Base-by-base conservation (phyloP, 2,888 invertebrate species). In the Drosophila monieri region DNA sequence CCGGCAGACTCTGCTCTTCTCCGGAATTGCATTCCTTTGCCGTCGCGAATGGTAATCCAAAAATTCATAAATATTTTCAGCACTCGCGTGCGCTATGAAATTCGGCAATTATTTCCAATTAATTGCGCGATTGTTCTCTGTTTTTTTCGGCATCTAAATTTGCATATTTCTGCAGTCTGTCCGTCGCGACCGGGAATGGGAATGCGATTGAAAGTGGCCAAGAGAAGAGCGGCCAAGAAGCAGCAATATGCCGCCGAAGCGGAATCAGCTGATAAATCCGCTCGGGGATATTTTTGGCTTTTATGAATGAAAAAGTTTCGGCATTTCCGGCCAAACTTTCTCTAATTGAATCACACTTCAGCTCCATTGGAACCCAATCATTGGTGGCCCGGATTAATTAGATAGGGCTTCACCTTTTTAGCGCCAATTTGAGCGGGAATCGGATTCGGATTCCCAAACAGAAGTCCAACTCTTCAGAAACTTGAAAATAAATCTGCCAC, bases 191-290 rank as follows among this genome's bases (percentile, higher is more conserved):
- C 67, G n/a, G 12, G 39, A 18, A 27, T 25, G 37, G 35, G 52
- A 39, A 18, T 10, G 12, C 39, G 30, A 48, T 23, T 32, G 46
- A 30, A 47, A 47, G n/a, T 70, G 54, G 35, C 73, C 39, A 73
- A 51, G 46, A 18, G 10, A 64, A 52, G 14, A 10, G 25, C 27
- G 65, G 27, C 35, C 35, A 27, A 51, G 37, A 43, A 21, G 48
- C 15, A 12, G 48, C 15, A 10, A 8, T 32, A 15, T 48, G 47
- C 25, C 30, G 39, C 2, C 18, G 18, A 25, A 10, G 23, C 56
- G 30, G 44, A 15, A 15, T 21, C 65, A 65, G 52, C 53, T 48
- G 30, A 23, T 72, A 43, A 67, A 76, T 78, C 78, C 79, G 79
- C 76, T 76, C 30, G 32, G 23, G 48, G 54, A n/a, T 21, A 48